Evolutionary conservation across 2,113 vertebrate species (phyloP).

Genomic region (Paramormyrops kingsleyae): DNA sequence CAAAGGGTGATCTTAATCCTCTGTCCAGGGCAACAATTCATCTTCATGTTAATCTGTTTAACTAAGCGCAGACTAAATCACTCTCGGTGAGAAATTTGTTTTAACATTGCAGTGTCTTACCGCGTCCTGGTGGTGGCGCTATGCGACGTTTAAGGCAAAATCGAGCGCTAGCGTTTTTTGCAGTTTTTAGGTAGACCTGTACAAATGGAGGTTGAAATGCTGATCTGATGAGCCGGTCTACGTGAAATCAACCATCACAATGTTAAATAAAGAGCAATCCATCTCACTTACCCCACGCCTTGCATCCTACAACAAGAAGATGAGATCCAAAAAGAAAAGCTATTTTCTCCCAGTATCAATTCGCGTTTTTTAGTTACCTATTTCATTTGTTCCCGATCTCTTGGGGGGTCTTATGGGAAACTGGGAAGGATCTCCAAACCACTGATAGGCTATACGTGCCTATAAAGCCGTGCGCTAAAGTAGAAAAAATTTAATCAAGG

Average conservation of each 20-base stretch:
- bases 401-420: not conserved
- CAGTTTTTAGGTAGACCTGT: not conserved
- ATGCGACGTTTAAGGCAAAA: not conserved
- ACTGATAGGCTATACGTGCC: not conserved
- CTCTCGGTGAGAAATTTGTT: not conserved
- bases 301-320: conserved; percentile 10
- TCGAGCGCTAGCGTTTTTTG: not conserved
- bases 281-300: conserved; percentile 25
- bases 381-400: not conserved
- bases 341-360: conserved; percentile 20
- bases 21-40: not conserved
- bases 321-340: conserved; percentile 21
- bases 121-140: not conserved
- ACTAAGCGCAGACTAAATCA: not conserved
- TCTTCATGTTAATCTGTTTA: not conserved
- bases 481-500: not conserved
- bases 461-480: not conserved
- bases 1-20: not conserved
- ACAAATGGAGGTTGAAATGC: conserved; percentile 7
- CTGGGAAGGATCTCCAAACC: not conserved
- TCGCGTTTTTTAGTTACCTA: conserved; percentile 4
- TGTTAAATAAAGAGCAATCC: conserved; percentile 28
- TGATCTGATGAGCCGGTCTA: not conserved
- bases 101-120: not conserved
- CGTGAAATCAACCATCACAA: conserved; percentile 17